Base-by-base conservation (phyloP, 2,888 invertebrate species). In the Ommatoiulus sabulosus region DNA sequence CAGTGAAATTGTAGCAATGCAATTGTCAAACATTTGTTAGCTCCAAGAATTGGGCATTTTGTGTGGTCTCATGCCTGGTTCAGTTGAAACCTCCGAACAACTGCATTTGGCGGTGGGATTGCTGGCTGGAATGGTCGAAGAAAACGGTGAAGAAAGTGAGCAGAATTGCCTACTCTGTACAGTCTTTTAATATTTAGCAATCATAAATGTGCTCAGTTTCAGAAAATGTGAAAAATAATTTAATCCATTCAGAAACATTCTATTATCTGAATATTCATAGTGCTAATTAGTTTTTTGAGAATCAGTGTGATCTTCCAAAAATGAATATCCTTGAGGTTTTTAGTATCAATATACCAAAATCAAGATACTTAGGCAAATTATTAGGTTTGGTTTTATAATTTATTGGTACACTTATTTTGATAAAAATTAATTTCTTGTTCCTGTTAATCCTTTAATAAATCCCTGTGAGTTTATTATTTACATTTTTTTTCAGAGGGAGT, bases 61-160 rank as follows among this genome's bases (percentile, higher is more conserved):
- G 3, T 98, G 98, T 92, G 98, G 98, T 0, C 93, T 99, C 10
- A 95, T 98, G 93, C 98, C 98, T 0, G 97, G 96, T 0, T 95
- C 94, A 43, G 90, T 90, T 46, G 89, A 90, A 0, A 95, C 96
- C 0, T 98, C 98, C 2, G 96, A 96, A 91, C 98, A 98, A 92
- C 94, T 98, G 6, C 97, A 98, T 91, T 95, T 96, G 72, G 97
- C 98, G 0, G 97, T 98, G 44, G 96, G 96, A 92, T 93, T 99
- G 15, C 97, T 97, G 0, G 96, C 97, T 0, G 98, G 98, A 0
- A 97, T 98, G 95, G 97, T 97, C 0, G 96, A 63, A 72, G 87
- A 89, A 15, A 44, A 86, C 84, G 17, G 8, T 15, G 20, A 57
- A 57, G 87, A 87, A 4, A 44, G 87, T 63, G 20, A 52, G 86